Base-by-base conservation (phyloP, 2,888 invertebrate genomes). In the Brachypalpus laphriformis region DNA sequence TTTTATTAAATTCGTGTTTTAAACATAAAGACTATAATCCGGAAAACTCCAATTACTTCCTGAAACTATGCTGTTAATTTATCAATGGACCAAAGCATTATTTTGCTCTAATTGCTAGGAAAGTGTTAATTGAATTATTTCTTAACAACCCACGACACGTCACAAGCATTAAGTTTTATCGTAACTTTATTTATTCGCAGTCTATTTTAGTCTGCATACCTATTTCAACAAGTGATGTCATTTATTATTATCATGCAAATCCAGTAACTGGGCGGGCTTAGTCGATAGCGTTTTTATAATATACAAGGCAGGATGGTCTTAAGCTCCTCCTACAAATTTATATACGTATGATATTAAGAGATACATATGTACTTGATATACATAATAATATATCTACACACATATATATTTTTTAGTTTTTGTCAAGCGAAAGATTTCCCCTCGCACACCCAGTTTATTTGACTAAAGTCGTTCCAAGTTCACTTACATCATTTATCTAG, bases 41-140 rank as follows among this genome's bases (percentile, higher is more conserved):
- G n/a, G n/a, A n/a, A n/a, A n/a, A n/a, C n/a, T n/a, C n/a, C n/a
- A n/a, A n/a, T n/a, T n/a, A 57, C 63, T 65, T 65, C 31, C n/a
- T 37, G 14, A 18, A 31, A 18, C n/a, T 18, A 9, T 16, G 11
- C 16, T 68, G 40, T 42, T 40, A 54, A 68, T 42, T 68, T 54
- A 16, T 42, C 11, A 28, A 54, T 28, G 28, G 1, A 42, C 54
- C 54, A 40, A 16, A 68, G 42, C 7, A 16, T 42, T 42, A 42
- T 42, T 16, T 51, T 34, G n/a, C 8, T 66, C 22, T 37, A 8
- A 51, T 37, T 66, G 34, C 14, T 31, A 31, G 20, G 14, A n/a
- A n/a, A n/a, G 8, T 37, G 28, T 25, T 68, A 42, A 68, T 68
- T 54, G 18, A 28, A 42, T 54, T 65, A 65, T 34, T 65, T 65